Evolutionary conservation across 2,888 invertebrate species (phyloP).

Genomic region (Cistogaster globosa): DNA sequence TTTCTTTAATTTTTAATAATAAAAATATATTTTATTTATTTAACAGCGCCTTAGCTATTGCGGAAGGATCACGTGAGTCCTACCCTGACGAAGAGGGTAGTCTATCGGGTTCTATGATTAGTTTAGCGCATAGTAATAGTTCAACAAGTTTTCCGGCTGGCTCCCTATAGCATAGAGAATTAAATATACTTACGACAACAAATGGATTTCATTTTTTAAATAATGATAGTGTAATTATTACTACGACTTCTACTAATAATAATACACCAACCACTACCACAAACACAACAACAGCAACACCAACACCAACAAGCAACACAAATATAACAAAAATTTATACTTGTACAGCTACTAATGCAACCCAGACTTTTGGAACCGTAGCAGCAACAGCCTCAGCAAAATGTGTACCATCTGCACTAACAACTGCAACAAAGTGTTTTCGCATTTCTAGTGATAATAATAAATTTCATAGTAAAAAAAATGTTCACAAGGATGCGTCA

Average conservation of each 20-base stretch:
- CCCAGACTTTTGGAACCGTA: conserved; percentile 46
- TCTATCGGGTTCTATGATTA: conserved; percentile 96
- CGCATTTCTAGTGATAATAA: conserved; percentile 76
- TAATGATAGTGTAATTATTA: conserved; percentile 80
- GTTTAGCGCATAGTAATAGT: conserved; percentile 97
- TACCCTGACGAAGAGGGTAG: conserved; percentile 96
- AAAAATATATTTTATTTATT: conserved; percentile 57
- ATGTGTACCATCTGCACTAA: conserved; percentile 57
- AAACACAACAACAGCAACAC: conserved; percentile 38
- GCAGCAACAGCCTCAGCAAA: conserved; percentile 51
- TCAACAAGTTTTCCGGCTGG: conserved; percentile 95
- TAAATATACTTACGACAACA: conserved; percentile 53
- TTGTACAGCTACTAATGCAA: conserved; percentile 68
- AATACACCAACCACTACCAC: conserved; percentile 46
- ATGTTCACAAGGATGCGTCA: conserved; percentile 74
- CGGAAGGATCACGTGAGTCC: conserved; percentile 94
- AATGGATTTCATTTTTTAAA: conserved; percentile 73
- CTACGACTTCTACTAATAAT: conserved; percentile 64
- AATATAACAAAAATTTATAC: conserved; percentile 49
- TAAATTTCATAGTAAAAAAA: conserved; percentile 71
- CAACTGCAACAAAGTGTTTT: conserved; percentile 73
- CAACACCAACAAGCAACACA: conserved; percentile 47
- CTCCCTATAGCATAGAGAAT: conserved; percentile 86
- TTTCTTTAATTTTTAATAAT: too few relatives aligned
- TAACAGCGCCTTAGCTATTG: conserved; percentile 93